Evolutionary conservation across 2,888 invertebrate species (phyloP).

Genomic region (Spisula subtruncata): DNA sequence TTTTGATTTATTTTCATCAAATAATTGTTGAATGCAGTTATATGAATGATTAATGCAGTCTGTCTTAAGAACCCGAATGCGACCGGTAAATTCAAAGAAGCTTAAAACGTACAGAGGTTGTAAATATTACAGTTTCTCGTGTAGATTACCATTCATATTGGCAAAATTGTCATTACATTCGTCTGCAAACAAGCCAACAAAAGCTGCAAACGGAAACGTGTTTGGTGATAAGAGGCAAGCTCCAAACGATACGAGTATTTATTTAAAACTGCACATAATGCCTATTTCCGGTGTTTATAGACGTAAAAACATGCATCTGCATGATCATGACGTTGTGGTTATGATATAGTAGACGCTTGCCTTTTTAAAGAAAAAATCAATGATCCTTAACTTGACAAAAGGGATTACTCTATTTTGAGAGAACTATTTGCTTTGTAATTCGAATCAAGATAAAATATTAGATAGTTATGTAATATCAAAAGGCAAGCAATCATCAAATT

Average conservation of each 20-base stretch:
- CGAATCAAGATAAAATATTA: not conserved
- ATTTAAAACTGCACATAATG: conserved; percentile 11
- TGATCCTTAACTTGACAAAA: not conserved
- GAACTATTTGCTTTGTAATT: not conserved
- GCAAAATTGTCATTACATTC: not conserved
- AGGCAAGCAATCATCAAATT: not conserved
- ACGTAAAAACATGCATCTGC: conserved; percentile 11
- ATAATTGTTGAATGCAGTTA: not conserved
- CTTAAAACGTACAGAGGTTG: not conserved
- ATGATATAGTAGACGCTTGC: not conserved
- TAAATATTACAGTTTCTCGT: not conserved
- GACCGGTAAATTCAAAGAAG: not conserved
- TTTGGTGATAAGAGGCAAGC: not conserved
- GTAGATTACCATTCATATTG: not conserved
- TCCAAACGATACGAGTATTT: conserved; percentile 21
- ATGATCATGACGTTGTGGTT: conserved; percentile 1
- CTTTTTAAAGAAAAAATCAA: not conserved
- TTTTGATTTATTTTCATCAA: not conserved
- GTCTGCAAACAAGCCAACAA: conserved; percentile 18
- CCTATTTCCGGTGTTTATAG: conserved; percentile 22
- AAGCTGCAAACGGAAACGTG: conserved; percentile 4
- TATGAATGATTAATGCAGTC: not conserved
- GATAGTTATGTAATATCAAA: not conserved
- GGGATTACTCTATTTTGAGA: not conserved
- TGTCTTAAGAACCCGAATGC: not conserved